phyloP scores from a whole-genome alignment of 2,888 invertebrate genomes.

The Patella pellucida region DNA sequence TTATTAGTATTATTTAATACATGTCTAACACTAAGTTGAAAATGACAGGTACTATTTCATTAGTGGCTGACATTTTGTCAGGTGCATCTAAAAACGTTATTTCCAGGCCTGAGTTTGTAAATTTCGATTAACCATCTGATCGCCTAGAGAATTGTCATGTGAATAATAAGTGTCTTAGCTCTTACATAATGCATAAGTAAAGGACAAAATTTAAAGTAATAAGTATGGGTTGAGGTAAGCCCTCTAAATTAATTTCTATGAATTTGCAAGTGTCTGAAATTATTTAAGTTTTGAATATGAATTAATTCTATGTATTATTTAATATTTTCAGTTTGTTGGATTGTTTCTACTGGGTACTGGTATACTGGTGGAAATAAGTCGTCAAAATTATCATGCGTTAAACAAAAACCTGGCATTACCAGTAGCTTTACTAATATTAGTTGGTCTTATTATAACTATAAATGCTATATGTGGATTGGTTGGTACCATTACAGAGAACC shows the following conservation, averaged over 20 bases:
- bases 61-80: no score
- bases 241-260: not conserved
- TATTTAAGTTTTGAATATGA: not conserved
- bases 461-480: constrained; percentile 59
- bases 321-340: constrained; percentile 56
- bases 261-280: not conserved
- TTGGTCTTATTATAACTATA: constrained; percentile 58
- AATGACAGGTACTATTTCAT: no score
- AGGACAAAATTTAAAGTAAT: no score
- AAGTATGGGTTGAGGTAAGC: no score
- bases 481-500: constrained; percentile 58
- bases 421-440: constrained; percentile 55
- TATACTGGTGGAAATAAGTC: constrained; percentile 52
- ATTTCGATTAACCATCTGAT: no score
- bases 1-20: no score
- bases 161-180: no score
- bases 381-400: constrained; percentile 50
- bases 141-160: no score
- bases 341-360: constrained; percentile 57
- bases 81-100: no score
- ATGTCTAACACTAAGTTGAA: no score
- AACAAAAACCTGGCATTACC: constrained; percentile 60
- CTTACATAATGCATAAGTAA: no score
- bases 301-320: not conserved
- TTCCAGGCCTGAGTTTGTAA: no score